These are phyloP conservation scores for Danionella dracula DNA, from an alignment of 2,797 vertebrate genomes.

Conservation along the genomic window DNA sequence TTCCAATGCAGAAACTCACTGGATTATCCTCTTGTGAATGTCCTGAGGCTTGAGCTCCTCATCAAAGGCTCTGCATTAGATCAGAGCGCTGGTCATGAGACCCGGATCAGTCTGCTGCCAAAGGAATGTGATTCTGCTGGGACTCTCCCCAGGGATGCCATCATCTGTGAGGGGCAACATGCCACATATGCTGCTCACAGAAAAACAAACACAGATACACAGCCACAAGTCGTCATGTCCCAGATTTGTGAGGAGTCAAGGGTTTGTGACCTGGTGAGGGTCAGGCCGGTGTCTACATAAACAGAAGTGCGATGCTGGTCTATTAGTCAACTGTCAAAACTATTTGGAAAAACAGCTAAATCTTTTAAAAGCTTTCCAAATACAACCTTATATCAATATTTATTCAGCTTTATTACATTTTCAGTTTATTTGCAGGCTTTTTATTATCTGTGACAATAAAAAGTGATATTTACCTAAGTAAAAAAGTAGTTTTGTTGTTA, in stretches of 20 bases:
- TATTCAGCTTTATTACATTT: too few relatives aligned
- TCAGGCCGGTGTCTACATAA: constrained; percentile 52
- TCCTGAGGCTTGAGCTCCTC: constrained; percentile 1
- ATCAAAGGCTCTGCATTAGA: constrained; percentile 12
- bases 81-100: constrained; percentile 29
- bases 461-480: too few relatives aligned
- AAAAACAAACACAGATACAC: constrained; percentile 19
- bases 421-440: too few relatives aligned
- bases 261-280: constrained; percentile 42
- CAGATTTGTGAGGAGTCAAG: constrained; percentile 43
- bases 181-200: neutral
- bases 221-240: constrained; percentile 5
- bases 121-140: constrained; percentile 18
- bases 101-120: neutral
- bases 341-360: too few relatives aligned
- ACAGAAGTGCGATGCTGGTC: constrained; percentile 51
- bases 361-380: too few relatives aligned
- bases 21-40: neutral
- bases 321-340: neutral
- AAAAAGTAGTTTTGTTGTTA: too few relatives aligned
- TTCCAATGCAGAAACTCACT: neutral
- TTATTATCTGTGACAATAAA: too few relatives aligned
- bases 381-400: too few relatives aligned
- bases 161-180: constrained; percentile 11
- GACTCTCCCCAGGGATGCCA: constrained; percentile 9